These are phyloP conservation scores for Cynopterus brachyotis DNA, from an alignment of 2,113 vertebrate species.

Conservation along the genomic window DNA sequence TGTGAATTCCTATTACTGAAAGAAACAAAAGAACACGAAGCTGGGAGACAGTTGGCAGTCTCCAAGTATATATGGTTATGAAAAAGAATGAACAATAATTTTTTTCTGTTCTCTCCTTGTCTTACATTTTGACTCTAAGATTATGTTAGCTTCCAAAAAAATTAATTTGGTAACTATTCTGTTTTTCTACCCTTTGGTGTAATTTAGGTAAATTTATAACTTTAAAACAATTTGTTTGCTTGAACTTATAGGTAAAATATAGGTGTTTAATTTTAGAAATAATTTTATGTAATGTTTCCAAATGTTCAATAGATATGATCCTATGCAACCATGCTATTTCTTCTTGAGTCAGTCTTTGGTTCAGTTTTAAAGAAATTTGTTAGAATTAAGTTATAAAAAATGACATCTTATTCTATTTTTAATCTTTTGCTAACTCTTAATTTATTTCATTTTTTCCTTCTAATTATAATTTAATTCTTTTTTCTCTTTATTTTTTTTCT, in stretches of 20 bases:
- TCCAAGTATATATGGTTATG: background rate
- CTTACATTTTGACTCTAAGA: background rate
- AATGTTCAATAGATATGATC: background rate
- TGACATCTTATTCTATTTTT: background rate
- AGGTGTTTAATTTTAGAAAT: constrained; percentile 43
- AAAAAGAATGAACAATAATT: background rate
- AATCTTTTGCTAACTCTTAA: background rate
- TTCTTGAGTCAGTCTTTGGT: background rate
- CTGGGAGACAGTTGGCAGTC: background rate
- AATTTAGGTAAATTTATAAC: background rate
- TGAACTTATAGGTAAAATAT: constrained; percentile 13
- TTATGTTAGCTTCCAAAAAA: background rate
- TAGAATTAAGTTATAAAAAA: background rate
- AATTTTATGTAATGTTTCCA: constrained; percentile 32
- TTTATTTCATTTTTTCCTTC: constrained; percentile 22
- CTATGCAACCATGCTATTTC: background rate
- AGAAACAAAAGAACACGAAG: background rate
- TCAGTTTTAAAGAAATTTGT: background rate
- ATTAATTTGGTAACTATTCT: background rate
- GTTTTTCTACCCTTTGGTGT: background rate
- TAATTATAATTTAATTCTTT: background rate
- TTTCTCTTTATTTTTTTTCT: background rate
- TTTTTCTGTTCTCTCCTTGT: background rate
- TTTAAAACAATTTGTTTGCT: background rate
- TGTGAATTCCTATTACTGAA: background rate